Evolutionary conservation across 2,797 vertebrate species (phyloP).

Genomic region (Cygnus olor): DNA sequence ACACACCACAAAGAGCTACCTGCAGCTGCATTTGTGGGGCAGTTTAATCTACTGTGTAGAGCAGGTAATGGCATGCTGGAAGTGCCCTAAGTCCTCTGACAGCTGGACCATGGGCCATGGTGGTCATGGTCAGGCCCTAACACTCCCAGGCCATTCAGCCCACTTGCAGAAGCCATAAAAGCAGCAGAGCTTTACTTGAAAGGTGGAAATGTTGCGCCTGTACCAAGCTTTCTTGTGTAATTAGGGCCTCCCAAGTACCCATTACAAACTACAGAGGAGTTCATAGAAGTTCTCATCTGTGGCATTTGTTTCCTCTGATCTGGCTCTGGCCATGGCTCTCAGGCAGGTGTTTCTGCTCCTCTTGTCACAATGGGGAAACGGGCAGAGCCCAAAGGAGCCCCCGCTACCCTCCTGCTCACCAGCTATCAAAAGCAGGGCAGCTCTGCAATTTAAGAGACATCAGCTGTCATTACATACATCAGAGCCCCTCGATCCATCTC

Average conservation of each 20-base stretch:
- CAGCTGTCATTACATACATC: not conserved
- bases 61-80: slow-evolving; percentile 9
- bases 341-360: not conserved
- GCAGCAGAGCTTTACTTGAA: not conserved
- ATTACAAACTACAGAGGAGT: slow-evolving; percentile 1
- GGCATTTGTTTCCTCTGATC: not conserved
- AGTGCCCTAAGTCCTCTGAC: not conserved
- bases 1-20: slow-evolving; percentile 23
- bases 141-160: not conserved
- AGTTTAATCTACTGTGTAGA: slow-evolving; percentile 24
- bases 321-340: not conserved
- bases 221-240: not conserved
- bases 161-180: not conserved
- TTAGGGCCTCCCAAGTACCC: slow-evolving; percentile 15
- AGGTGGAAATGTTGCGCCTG: not conserved
- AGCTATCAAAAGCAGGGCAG: not conserved
- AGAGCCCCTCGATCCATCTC: slow-evolving; percentile 4
- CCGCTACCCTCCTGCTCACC: fast-evolving
- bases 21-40: slow-evolving; percentile 40
- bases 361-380: not conserved
- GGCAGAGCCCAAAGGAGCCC: not conserved
- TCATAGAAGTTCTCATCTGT: not conserved
- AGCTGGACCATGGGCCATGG: not conserved
- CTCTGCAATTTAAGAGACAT: not conserved
- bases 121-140: not conserved